phyloP scores from a whole-genome alignment of 2,113 vertebrate genomes.

The Leptodactylus fuscus region DNA sequence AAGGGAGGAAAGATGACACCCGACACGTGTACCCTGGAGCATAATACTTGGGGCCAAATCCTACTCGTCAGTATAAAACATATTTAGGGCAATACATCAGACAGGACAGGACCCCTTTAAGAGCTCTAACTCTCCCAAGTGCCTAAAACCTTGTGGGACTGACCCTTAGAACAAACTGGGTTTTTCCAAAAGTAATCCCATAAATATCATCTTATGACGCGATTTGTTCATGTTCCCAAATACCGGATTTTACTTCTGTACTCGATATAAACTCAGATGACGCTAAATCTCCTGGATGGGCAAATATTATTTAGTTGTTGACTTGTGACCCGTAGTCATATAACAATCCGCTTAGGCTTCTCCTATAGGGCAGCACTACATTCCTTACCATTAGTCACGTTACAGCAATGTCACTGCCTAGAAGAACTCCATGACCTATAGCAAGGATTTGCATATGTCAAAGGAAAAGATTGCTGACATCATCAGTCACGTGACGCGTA shows the following conservation, averaged over 20 bases:
- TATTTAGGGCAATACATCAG: too few relatives aligned
- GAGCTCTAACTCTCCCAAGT: background rate
- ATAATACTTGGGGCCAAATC: too few relatives aligned
- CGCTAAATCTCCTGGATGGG: background rate
- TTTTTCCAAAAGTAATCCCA: background rate
- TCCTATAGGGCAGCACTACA: background rate
- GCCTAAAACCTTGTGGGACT: background rate
- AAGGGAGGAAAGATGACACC: too few relatives aligned
- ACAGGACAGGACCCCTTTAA: too few relatives aligned
- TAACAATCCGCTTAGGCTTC: too few relatives aligned
- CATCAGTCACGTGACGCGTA: background rate
- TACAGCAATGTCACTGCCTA: background rate
- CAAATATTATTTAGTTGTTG: background rate
- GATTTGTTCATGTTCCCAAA: background rate
- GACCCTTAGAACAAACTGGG: background rate
- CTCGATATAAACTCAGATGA: background rate
- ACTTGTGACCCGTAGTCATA: too few relatives aligned
- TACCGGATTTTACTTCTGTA: background rate
- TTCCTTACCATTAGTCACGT: background rate
- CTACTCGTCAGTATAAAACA: too few relatives aligned
- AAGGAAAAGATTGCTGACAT: background rate
- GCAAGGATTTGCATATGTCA: background rate
- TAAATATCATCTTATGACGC: background rate
- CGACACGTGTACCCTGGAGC: too few relatives aligned
- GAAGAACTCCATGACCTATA: background rate